Evolutionary conservation across 2,797 vertebrate species (phyloP).

Genomic region (Holocentrus rufus): DNA sequence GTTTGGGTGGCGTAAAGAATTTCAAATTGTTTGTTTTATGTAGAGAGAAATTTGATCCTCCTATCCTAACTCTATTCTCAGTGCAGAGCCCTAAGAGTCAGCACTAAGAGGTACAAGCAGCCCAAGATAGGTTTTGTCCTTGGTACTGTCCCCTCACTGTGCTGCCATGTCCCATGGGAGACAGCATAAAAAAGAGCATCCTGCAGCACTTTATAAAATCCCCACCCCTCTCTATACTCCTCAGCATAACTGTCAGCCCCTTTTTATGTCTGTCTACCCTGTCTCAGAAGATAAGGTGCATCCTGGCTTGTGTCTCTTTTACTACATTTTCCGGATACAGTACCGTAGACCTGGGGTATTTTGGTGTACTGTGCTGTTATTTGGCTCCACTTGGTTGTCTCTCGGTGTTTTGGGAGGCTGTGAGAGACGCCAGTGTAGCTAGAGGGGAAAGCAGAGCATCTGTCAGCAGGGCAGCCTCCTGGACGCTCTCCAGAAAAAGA

Average conservation of each 20-base stretch:
- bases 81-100: conserved; percentile 43
- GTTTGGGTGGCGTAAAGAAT: not conserved
- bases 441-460: conserved; percentile 62
- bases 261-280: conserved; percentile 50
- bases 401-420: conserved; percentile 40
- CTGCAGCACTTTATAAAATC: conserved; percentile 77
- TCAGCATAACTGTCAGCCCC: conserved; percentile 74
- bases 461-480: conserved; percentile 72
- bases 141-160: conserved; percentile 72
- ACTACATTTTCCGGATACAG: conserved; percentile 16
- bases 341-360: conserved; percentile 32
- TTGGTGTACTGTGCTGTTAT: conserved; percentile 13
- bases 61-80: conserved; percentile 8
- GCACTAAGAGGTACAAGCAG: conserved; percentile 45
- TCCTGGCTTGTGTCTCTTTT: conserved; percentile 19
- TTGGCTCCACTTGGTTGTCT: conserved; percentile 54
- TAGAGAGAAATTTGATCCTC: conserved; percentile 24
- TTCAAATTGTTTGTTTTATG: conserved; percentile 6
- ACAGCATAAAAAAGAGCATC: conserved; percentile 74
- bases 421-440: conserved; percentile 41
- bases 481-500: conserved; percentile 70
- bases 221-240: conserved; percentile 65
- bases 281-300: conserved; percentile 40
- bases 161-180: conserved; percentile 72
- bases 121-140: conserved; percentile 75